Percentiles rank a stretch among this genome's conserved stretches.
These are phyloP conservation scores for Ridgeia piscesae DNA, from an alignment of 1,140 invertebrate genomes.

Conservation along the genomic window DNA sequence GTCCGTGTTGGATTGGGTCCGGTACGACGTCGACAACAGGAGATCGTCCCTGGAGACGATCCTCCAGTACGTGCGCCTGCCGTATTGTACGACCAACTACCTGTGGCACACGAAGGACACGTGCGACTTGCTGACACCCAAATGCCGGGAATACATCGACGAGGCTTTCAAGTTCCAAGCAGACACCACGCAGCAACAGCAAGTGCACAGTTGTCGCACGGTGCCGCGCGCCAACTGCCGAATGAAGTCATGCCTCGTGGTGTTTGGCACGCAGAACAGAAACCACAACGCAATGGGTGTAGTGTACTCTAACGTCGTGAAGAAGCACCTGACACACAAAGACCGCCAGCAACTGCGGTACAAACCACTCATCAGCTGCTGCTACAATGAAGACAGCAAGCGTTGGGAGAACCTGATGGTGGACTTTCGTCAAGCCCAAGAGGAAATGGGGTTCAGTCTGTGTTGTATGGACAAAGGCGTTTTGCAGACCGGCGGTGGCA, in stretches of 20 bases:
- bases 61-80: slow-evolving; percentile 7
- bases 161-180: neutral
- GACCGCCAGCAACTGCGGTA: too few species aligned
- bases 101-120: neutral
- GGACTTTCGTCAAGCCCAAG: neutral
- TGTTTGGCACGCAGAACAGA: too few species aligned
- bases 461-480: neutral
- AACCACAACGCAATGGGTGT: too few species aligned
- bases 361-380: too few species aligned
- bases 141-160: neutral
- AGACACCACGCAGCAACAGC: neutral
- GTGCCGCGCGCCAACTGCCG: neutral
- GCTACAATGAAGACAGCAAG: too few species aligned
- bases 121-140: neutral
- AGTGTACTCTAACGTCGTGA: too few species aligned
- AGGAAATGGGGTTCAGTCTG: neutral
- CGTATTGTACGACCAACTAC: slow-evolving; percentile 17
- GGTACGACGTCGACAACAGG: neutral
- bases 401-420: too few species aligned
- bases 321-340: too few species aligned
- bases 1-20: slow-evolving; percentile 4
- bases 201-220: neutral
- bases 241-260: too few species aligned
- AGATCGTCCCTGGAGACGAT: neutral
- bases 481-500: neutral